Base-by-base conservation (phyloP, 2,113 vertebrate species). In the Motacilla alba region DNA sequence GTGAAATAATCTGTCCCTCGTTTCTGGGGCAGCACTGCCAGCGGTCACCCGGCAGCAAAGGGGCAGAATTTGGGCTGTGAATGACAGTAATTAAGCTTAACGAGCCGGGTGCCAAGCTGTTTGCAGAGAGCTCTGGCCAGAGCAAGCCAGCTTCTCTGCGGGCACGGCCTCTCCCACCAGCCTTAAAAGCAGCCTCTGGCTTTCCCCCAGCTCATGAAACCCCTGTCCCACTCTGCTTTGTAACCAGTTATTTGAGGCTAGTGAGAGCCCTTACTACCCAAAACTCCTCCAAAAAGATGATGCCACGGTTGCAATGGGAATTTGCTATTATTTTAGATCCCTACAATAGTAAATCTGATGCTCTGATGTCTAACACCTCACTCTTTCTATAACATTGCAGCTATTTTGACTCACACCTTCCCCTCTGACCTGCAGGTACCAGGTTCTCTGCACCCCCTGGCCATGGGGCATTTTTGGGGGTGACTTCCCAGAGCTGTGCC, bases 321-420 rank as follows among this genome's bases (percentile, higher is more conserved):
- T 69, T 35, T 18, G 3, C 2, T 8, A 0, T 0, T 13, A 31
- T 22, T 58, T 92, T 28, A 27, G 43, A 20, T 66, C 27, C 15
- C 21, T 66, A 50, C 2, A 2, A 3, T n/a, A 49, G 31, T 41
- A 66, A 70, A 39, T 47, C 16, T 79, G 52, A 24, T 59, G 33
- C 26, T 76, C 43, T 68, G 44, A 26, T 46, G 17, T 59, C 15
- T 33, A 76, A 41, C 3, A n/a, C 13, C 12, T 73, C 33, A 8
- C n/a, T 28, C 6, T 12, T 58, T 47, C 17, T 7, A 2, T 7
- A 50, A 10, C 24, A 20, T 19, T 39, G 15, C 13, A 78, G 56
- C 11, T 78, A 1, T 20, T 55, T n/a, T 18, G 27, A 10, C 33
- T 52, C 68, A 16, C 2, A 41, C 26, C 13, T n/a, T 44, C 53